A percentile compares a stretch with the other conserved stretches of the same genome.
Evolutionary conservation across 2,888 invertebrate genomes (phyloP).

Genomic region (Brachyopa scutellaris): DNA sequence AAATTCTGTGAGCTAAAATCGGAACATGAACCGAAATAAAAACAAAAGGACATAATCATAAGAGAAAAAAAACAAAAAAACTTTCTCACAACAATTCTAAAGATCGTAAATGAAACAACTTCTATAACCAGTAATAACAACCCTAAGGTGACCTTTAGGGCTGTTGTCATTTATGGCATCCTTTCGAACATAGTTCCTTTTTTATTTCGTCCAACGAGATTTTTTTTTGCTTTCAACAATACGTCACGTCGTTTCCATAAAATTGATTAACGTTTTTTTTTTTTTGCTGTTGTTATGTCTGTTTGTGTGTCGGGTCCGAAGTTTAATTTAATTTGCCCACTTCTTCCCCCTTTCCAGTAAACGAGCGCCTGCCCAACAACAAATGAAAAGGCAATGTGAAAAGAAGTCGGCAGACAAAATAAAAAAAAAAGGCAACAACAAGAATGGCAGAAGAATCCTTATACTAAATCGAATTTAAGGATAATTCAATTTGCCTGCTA

Average conservation of each 20-base stretch:
- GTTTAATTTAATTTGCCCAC: conserved; percentile 36
- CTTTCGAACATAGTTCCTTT: conserved; percentile 42
- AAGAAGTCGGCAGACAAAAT: background rate
- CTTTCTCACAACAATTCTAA: conserved; percentile 8
- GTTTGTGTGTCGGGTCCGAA: background rate
- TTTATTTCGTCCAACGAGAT: conserved; percentile 17
- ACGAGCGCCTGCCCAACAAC: background rate
- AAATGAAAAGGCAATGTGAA: conserved; percentile 14
- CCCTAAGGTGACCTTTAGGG: conserved; percentile 40
- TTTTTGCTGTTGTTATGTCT: background rate
- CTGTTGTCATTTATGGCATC: conserved; percentile 32
- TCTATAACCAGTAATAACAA: conserved; percentile 42
- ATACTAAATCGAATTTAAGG: conserved; percentile 50
- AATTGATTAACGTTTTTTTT: conserved; percentile 47
- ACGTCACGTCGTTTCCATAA: conserved; percentile 57
- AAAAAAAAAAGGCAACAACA: conserved; percentile 2
- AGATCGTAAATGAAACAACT: conserved; percentile 37
- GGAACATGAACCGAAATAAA: too few species aligned
- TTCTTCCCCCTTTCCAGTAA: background rate
- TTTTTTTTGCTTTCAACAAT: conserved; percentile 47
- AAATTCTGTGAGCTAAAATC: too few species aligned
- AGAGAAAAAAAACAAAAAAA: background rate
- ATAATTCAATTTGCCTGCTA: conserved; percentile 39
- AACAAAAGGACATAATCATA: background rate
- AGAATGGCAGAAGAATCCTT: conserved; percentile 30